These are phyloP conservation scores for Lanius ludovicianus DNA, from an alignment of 2,113 vertebrate genomes.

Conservation along the genomic window DNA sequence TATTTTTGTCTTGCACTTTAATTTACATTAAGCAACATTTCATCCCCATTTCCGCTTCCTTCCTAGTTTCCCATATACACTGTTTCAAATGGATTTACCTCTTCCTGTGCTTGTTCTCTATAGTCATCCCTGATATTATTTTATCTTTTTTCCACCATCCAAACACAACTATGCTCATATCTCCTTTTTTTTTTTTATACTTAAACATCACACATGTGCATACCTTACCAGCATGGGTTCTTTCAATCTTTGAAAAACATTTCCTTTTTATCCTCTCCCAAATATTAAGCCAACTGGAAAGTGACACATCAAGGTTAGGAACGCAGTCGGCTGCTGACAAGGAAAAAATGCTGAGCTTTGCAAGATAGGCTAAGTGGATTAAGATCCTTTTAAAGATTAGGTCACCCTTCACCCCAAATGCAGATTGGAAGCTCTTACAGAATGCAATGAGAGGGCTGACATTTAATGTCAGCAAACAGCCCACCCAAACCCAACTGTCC, in stretches of 20 bases:
- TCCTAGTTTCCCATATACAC: neutral
- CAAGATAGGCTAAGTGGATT: conserved; percentile 36
- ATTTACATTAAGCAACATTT: neutral
- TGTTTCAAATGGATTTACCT: neutral
- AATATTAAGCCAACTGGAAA: conserved; percentile 55
- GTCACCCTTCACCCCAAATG: conserved; percentile 15
- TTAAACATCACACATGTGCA: neutral
- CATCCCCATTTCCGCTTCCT: neutral
- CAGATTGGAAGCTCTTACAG: conserved; percentile 7
- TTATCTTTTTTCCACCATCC: neutral
- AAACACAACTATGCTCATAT: neutral
- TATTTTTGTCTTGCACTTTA: neutral
- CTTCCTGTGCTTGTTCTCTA: neutral
- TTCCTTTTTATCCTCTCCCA: conserved; percentile 35
- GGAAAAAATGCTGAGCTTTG: conserved; percentile 45
- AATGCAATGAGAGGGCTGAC: neutral
- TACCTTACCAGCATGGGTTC: neutral
- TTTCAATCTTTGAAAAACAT: conserved; percentile 32
- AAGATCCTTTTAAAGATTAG: conserved; percentile 60
- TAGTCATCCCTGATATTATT: neutral
- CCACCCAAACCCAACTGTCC: neutral
- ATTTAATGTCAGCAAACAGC: neutral
- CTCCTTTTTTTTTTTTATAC: neutral
- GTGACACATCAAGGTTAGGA: conserved; percentile 58
- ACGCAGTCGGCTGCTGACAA: conserved; percentile 42